A percentile compares a stretch with the other conserved stretches of the same genome.
These are phyloP conservation scores for Ichneumon xanthorius DNA, from an alignment of 2,888 invertebrate genomes.

Conservation along the genomic window DNA sequence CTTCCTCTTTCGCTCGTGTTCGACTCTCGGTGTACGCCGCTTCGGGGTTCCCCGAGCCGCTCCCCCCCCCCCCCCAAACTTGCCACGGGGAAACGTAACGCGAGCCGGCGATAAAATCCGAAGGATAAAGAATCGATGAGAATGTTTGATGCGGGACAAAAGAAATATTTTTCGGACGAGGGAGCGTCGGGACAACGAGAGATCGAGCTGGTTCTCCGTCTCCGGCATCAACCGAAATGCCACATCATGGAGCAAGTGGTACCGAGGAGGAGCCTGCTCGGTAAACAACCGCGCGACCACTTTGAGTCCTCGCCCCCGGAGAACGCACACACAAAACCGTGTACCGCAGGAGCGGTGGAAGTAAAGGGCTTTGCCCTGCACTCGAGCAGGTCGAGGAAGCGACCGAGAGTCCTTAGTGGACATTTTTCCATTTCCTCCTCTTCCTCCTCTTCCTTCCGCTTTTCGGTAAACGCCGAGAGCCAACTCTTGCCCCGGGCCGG, in stretches of 20 bases:
- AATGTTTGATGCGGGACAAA: not conserved
- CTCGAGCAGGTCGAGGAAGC: not conserved
- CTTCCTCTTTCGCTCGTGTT: slow-evolving; percentile 30
- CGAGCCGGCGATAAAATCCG: slow-evolving; percentile 1
- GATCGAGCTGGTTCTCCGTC: not conserved
- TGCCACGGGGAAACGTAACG: slow-evolving; percentile 7
- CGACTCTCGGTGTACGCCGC: not conserved
- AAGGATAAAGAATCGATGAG: slow-evolving; percentile 30
- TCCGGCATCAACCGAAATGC: slow-evolving; percentile 55
- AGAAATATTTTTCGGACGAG: slow-evolving; percentile 51
- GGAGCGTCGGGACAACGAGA: not conserved
- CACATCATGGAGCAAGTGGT: slow-evolving; percentile 45
- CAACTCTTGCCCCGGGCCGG: not conserved
- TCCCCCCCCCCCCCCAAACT: too few relatives aligned
- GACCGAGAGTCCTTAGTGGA: not conserved
- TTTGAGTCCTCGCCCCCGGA: slow-evolving; percentile 32
- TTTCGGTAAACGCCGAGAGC: not conserved
- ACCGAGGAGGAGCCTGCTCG: slow-evolving; percentile 41
- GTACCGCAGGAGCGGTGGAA: slow-evolving; percentile 21
- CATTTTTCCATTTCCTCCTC: slow-evolving; percentile 1
- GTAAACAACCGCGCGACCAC: slow-evolving; percentile 61
- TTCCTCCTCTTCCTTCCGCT: not conserved
- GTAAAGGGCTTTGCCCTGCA: not conserved
- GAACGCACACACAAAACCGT: slow-evolving; percentile 35
- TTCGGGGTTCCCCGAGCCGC: not conserved